Evolutionary conservation across 1,140 invertebrate genomes (phyloP).

Genomic region (Drosophila lini): DNA sequence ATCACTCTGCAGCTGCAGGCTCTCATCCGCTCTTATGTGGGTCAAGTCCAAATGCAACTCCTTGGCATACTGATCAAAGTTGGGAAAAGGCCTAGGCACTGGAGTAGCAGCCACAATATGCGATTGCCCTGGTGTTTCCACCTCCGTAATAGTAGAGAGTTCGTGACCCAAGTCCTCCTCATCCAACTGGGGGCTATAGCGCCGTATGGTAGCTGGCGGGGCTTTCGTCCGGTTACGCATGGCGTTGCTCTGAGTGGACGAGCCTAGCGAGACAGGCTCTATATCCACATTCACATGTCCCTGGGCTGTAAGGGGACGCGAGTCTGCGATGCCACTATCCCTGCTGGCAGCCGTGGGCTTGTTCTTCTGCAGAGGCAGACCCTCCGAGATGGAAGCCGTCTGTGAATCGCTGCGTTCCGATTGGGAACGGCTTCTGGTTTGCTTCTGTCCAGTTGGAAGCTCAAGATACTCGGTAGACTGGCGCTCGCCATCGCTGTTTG

Average conservation of each 20-base stretch:
- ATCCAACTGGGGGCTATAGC: conserved; percentile 77
- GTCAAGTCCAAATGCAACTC: conserved; percentile 64
- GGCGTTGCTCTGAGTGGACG: conserved; percentile 14
- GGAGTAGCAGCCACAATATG: conserved; percentile 50
- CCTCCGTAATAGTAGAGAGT: conserved; percentile 79
- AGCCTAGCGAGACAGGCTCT: conserved; percentile 54
- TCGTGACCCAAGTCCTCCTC: conserved; percentile 77
- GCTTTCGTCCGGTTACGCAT: conserved; percentile 36
- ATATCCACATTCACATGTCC: conserved; percentile 53
- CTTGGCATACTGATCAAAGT: conserved; percentile 73
- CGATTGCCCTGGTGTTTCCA: conserved; percentile 78
- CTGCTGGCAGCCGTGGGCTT: conserved; percentile 70
- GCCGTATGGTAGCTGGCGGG: conserved; percentile 68
- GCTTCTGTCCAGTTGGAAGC: conserved; percentile 38
- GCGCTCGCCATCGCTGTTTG: conserved; percentile 68
- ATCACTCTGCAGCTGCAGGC: conserved; percentile 52
- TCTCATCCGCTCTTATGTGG: conserved; percentile 58
- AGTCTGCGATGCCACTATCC: conserved; percentile 79
- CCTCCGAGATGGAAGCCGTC: conserved; percentile 53
- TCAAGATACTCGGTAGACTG: conserved; percentile 82
- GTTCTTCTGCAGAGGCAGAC: conserved; percentile 65
- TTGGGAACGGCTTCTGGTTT: conserved; percentile 25
- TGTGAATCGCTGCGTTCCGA: conserved; percentile 67
- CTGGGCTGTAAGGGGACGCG: conserved; percentile 70
- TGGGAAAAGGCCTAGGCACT: conserved; percentile 65